Evolutionary conservation across 2,888 invertebrate genomes (phyloP).

Genomic region (Cerceris rybyensis): DNA sequence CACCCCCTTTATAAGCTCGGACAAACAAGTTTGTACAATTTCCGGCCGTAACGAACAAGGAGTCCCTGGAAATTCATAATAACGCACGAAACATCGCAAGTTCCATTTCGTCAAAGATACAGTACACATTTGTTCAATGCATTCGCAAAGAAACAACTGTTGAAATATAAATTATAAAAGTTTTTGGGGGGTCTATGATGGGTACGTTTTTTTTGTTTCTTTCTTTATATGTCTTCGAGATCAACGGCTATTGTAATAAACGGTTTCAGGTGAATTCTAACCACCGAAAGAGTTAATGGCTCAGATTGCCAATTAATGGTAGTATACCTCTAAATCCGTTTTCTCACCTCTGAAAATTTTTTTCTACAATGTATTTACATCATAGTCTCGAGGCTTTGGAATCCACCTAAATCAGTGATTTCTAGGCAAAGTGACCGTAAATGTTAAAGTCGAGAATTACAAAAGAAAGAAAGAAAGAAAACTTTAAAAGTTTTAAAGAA

Average conservation of each 20-base stretch:
- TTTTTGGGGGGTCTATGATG: not conserved
- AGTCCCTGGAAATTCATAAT: not conserved
- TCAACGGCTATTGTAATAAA: no score
- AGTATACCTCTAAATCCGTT: no score
- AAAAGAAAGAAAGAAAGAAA: no score
- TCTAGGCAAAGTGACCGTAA: no score
- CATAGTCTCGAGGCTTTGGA: no score
- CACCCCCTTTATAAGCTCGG: constrained; percentile 1
- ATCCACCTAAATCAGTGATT: no score
- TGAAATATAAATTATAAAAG: not conserved
- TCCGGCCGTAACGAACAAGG: not conserved
- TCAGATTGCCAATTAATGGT: no score
- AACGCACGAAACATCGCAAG: not conserved
- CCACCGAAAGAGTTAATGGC: no score
- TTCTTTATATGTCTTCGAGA: not conserved
- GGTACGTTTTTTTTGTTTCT: not conserved
- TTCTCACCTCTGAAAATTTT: no score
- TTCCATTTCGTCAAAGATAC: not conserved
- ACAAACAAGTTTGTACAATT: not conserved
- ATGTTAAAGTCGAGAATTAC: no score
- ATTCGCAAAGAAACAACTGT: not conserved
- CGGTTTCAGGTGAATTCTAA: no score
- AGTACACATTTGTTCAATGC: not conserved
- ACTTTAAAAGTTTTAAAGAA: not conserved
- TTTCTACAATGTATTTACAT: no score